Base-by-base conservation (phyloP, 2,797 vertebrate genomes). In the Enteromius treurensis region DNA sequence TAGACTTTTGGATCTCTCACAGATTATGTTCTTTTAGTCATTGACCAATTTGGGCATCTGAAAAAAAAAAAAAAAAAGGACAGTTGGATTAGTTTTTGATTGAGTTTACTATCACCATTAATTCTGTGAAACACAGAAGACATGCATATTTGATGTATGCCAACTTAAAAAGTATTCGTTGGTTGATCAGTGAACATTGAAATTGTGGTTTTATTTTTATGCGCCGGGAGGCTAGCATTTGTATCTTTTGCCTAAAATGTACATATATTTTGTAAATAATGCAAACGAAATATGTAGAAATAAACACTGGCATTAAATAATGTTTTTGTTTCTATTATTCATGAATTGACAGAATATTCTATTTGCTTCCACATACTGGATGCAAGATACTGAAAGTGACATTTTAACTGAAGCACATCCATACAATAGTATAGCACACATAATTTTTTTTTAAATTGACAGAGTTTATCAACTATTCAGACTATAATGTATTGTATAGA, bases 1-100 rank as follows among this genome's bases (percentile, higher is more conserved):
- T 94, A 93, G 89, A 88, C 32, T 69, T 34, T 34, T 69, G 29
- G 9, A 47, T 3, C 10, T 32, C 40, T 64, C 14, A 29, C 15
- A 49, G 26, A 45, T 47, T 37, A 10, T 79, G 29, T 69, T 68
- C 23, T 79, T 79, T 67, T 79, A 53, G 77, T 37, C 21, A 67
- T n/a, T 79, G 5, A 79, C 2, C 64, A 69, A 53, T 40, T 40
- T 79, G 26, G 19, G 77, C 32, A 79, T 69, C 29, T 79, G 7
- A 64, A 78, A 37, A n/a, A 78, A 58, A 51, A 1, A 6, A 49
- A 10, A 79, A 49, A 79, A n/a, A 76, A 76, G 58, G 11, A 40
- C n/a, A 58, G 73, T 23, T 58, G 74, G 2, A 40, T 40, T 62
- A 60, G 45, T 68, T 79, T 40, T 14, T 26, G 77, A 32, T 37